Conservation (phyloP, 2,888 invertebrate species). For the Cecidostiba fungosa region DNA sequence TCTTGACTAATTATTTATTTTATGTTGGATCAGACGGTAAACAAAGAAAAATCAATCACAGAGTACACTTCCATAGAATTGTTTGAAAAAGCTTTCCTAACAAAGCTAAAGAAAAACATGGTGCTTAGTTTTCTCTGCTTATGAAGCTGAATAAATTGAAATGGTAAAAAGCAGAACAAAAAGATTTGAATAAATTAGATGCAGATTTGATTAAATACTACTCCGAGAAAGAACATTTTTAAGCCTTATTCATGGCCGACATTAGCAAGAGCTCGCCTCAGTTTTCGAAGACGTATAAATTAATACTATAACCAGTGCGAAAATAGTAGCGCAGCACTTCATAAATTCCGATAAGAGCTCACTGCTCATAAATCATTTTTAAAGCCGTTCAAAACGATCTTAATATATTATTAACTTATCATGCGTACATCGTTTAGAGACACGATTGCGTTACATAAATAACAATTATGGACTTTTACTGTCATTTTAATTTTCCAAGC, state of each 20-base stretch:
- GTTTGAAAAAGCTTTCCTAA: no score
- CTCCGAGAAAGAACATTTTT: background rate
- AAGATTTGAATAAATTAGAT: no score
- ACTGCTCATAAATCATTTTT: constrained; percentile 14
- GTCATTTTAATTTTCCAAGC: background rate
- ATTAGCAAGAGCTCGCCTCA: background rate
- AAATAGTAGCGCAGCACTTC: background rate
- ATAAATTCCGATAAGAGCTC: background rate
- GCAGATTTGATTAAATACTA: background rate
- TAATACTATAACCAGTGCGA: background rate
- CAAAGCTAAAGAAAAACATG: no score
- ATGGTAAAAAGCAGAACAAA: background rate
- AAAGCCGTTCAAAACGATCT: background rate
- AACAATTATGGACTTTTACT: background rate
- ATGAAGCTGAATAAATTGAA: background rate
- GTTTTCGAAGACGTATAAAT: background rate
- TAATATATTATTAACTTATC: constrained; percentile 11
- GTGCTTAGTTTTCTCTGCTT: background rate
- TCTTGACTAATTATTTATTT: background rate
- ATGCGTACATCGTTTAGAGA: background rate
- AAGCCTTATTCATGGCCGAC: background rate
- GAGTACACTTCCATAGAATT: background rate
- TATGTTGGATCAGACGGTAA: background rate
- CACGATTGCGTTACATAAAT: background rate
- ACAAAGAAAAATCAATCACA: background rate